Evolutionary conservation across 2,113 vertebrate species (phyloP).

Genomic region (Philantomba maxwellii): DNA sequence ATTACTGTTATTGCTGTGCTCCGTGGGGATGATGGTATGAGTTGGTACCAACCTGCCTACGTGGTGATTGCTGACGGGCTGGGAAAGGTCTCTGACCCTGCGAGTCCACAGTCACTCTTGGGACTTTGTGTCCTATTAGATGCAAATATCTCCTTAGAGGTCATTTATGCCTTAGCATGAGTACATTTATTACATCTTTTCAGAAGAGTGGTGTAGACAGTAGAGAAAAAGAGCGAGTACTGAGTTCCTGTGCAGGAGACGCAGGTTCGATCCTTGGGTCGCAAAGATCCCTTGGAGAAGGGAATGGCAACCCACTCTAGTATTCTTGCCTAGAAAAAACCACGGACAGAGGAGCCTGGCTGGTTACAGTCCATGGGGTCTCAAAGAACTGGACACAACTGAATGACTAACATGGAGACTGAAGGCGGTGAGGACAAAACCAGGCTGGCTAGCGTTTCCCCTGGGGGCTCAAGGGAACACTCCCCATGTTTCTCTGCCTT

Average conservation of each 20-base stretch:
- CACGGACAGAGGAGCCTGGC: background rate
- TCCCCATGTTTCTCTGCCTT: background rate
- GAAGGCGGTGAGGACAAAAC: background rate
- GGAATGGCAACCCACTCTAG: background rate
- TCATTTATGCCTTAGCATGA: background rate
- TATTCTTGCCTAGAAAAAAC: background rate
- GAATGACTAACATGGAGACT: background rate
- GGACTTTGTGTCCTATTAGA: background rate
- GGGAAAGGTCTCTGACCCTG: background rate
- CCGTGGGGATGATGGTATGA: background rate
- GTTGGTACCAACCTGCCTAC: too few species aligned
- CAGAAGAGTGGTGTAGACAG: background rate
- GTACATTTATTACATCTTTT: background rate
- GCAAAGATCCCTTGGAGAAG: background rate
- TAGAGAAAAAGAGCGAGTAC: background rate
- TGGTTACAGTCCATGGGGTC: background rate
- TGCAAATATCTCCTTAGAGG: background rate
- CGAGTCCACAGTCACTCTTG: background rate
- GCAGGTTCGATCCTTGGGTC: fast-evolving
- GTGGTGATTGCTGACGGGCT: background rate
- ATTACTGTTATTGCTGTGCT: background rate
- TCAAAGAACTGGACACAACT: background rate
- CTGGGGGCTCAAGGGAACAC: background rate
- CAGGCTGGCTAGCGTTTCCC: fast-evolving
- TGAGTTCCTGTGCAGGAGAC: background rate